Evolutionary conservation across 2,797 vertebrate genomes (phyloP), one percentile per base, ranked within the genome.

Genomic region (Amblyopsis hoosieri): DNA sequence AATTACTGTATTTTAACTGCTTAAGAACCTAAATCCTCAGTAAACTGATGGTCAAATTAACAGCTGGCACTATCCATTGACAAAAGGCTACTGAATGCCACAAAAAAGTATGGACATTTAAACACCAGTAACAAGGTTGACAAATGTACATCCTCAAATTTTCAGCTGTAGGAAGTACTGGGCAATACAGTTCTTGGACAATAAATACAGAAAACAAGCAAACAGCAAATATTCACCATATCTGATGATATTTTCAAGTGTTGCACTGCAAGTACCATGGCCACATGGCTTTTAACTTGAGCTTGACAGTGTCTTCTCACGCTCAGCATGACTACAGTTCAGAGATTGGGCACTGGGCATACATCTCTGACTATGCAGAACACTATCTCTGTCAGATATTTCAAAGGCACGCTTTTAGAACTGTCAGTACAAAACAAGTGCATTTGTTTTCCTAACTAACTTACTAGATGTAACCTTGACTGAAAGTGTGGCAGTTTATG

Each of bases 121-220:
- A 72, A 84, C 67, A 79, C 76, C 72, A 68, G 83, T 80, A 78
- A 87, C 75, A 76, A 71, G 69, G 69, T 62, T 68, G 85, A 82
- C 82, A 66, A 72, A 72, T 14, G 2, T 61, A 85, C 69, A 74
- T 78, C 69, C 82, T 65, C 81, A 84, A 81, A 83, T 62, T 72
- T 81, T 68, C 76, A 76, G 82, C 72, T 68, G 72, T 71, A 81
- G 71, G 67, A 84, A 73, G 59, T 79, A 81, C 67, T 80, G 81
- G 78, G 87, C 78, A 80, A 66, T 67, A 74, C 69, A 82, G 51
- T 37, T 66, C 74, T 74, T 78, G 82, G 84, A 86, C 82, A 89
- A 91, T 90, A 90, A 91, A 89, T 90, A 91, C 55, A 84, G 69
- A 75, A 76, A 83, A 79, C 71, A 73, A 56, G 31, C 81, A 68